A percentile compares a stretch with the other conserved stretches of the same genome.
Conservation (phyloP, 2,113 vertebrate species). For the Turnix velox region DNA sequence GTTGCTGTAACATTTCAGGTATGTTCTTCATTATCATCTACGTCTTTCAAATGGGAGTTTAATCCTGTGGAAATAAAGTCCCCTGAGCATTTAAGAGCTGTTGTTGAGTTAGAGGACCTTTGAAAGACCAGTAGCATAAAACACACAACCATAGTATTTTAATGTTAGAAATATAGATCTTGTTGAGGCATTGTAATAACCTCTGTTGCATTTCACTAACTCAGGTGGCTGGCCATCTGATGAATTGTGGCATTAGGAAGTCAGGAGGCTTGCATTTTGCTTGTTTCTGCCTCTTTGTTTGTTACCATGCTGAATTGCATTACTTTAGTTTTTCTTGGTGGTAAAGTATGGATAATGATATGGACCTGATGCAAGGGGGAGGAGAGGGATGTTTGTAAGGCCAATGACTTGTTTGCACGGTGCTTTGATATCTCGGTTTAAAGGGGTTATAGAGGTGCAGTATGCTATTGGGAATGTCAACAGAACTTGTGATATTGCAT, state of each 20-base stretch:
- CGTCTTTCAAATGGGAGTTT: background rate
- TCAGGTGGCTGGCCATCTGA: background rate
- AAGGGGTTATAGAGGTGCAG: background rate
- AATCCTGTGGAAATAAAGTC: background rate
- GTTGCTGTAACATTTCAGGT: background rate
- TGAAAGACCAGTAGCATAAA: background rate
- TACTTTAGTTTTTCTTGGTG: background rate
- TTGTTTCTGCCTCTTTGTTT: background rate
- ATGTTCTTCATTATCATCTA: background rate
- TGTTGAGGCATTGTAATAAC: background rate
- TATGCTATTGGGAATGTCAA: background rate
- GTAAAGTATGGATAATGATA: background rate
- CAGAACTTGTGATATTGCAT: background rate
- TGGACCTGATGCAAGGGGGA: background rate
- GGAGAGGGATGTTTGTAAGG: background rate
- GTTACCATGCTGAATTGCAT: background rate
- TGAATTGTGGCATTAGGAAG: background rate
- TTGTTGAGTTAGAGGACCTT: background rate
- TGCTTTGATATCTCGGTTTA: background rate
- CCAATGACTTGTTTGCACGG: background rate
- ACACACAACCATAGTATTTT: rapidly evolving
- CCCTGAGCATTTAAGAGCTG: background rate
- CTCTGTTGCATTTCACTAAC: background rate
- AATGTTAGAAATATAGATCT: background rate
- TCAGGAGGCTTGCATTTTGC: background rate